phyloP scores from a whole-genome alignment of 1,140 invertebrate species.

The Drosophila lacteicornis region DNA sequence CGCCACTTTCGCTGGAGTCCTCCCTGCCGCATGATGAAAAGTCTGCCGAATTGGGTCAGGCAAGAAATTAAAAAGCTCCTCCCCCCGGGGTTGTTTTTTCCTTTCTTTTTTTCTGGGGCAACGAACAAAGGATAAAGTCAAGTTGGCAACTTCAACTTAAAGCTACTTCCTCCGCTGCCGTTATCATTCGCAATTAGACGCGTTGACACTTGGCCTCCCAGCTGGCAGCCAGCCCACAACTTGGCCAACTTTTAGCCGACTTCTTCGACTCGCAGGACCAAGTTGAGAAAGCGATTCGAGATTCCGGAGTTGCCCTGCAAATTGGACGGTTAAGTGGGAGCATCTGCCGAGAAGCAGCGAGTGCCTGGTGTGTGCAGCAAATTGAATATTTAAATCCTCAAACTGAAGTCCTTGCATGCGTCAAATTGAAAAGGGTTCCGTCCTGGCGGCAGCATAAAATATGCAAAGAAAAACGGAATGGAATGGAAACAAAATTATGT shows the following conservation, averaged over 20 bases:
- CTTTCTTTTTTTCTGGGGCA: constrained; percentile 9
- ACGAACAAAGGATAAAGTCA: constrained; percentile 37
- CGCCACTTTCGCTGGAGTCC: constrained; percentile 59
- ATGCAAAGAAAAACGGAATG: constrained; percentile 56
- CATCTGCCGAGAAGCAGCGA: constrained; percentile 41
- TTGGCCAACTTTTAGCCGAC: constrained; percentile 30
- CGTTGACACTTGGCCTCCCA: constrained; percentile 67
- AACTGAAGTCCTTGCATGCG: constrained; percentile 50
- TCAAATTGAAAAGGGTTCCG: constrained; percentile 68
- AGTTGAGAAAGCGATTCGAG: constrained; percentile 24
- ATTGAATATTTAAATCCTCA: constrained; percentile 79
- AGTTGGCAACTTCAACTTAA: constrained; percentile 56
- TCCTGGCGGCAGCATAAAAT: constrained; percentile 47
- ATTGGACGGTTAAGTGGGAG: constrained; percentile 41
- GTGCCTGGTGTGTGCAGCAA: constrained; percentile 35
- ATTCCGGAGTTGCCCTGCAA: constrained; percentile 39
- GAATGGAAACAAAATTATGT: constrained; percentile 63
- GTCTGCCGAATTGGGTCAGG: constrained; percentile 69
- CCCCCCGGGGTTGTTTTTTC: not conserved
- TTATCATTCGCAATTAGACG: constrained; percentile 78
- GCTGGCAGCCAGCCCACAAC: not conserved
- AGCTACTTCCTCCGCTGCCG: constrained; percentile 41
- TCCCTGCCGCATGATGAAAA: constrained; percentile 68
- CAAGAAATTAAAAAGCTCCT: constrained; percentile 64
- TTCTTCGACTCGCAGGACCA: not conserved